Base-by-base conservation (phyloP, 2,888 invertebrate genomes). In the Sinotaia quadrata region DNA sequence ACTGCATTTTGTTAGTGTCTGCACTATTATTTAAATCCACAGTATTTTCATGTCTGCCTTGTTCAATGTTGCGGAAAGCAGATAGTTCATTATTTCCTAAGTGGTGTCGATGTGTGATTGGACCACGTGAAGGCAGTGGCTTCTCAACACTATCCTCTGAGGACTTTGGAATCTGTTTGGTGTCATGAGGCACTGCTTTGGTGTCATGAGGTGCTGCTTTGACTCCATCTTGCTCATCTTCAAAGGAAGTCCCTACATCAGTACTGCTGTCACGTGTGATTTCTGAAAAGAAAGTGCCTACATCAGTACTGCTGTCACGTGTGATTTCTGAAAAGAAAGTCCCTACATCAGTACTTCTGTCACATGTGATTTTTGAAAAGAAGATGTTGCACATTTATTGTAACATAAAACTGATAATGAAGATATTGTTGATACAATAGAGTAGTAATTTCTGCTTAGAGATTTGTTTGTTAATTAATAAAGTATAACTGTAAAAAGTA, bases 201-300 rank as follows among this genome's bases (percentile, higher is more conserved):
- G 66, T 27, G 8, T 51, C 15, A 10, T 44, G 27, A 4, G n/a
- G 44, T 0, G 49, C 33, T 21, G 18, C 52, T 21, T 52, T 51
- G 10, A 29, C 57, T 4, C 60, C 67, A 1, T 75, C 71, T 10
- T 33, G 41, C 2, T 71, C 71, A 12, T 69, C 74, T 29, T 81
- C 79, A 51, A 77, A 74, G n/a, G 78, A 78, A 12, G 72, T 74
- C 0, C 77, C 80, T 33, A 76, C 61, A 37, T 83, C 82, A 47
- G 76, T 74, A 63, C 83, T 82, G 72, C 82, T 82, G 71, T 84
- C 84, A 60, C 79, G 65, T 1, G 83, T 84, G 24, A 84, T 84
- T 78, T 84, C 84, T 84, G 75, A 18, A 76, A 78, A 27, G 31
- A 24, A 78, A 12, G 72, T 74, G 0, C 77, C 80, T 33, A 76